Evolutionary conservation across 2,113 vertebrate genomes (phyloP), one percentile per base, ranked within the genome.

Genomic region (Myiopsitta monachus): DNA sequence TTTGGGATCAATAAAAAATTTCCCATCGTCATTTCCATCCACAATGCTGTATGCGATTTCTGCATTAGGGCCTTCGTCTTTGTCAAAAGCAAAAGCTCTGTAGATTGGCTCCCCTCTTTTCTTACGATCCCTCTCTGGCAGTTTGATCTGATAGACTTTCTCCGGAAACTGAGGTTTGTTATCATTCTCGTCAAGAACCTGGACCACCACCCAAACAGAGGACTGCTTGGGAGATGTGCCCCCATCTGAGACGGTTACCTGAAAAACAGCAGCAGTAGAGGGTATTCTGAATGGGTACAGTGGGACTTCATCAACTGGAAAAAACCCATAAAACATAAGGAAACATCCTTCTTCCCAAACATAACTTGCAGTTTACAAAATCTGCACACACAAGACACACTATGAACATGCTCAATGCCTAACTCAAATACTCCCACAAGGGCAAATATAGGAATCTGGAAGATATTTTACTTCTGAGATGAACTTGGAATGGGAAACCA

Each of bases 1-100:
- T 97, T 99, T 99, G 31, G 99, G 99, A 94, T 99, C 99, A 84
- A 99, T 99, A 95, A 99, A 99, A 81, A 99, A 99, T 81, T 99
- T 99, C 8, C 99, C 99, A 2, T 99, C 99, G 12, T 99, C 99
- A 0, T 99, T 99, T 17, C 99, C 99, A 61, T 99, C 99, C 68
- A 99, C 98, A 5, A 99, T 98, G 95, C 98, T 99, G 97, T 99
- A 99, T 0, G 99, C 99, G 79, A 99, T 99, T 87, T 99, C 99
- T 4, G 99, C 98, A 27, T 99, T 99, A 82, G 99, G 97, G 10
- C 99, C 99, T 28, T 99, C 98, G 0, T 99, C 99, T 31, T 98
- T 98, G 92, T 99, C 99, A 11, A 98, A 99, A 3, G 99, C 99
- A 39, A 99, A 99, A 51, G 99, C 98, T 52, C 99, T 98, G 94